phyloP scores from a whole-genome alignment of 2,888 invertebrate genomes.

The Tetragonula carbonaria region DNA sequence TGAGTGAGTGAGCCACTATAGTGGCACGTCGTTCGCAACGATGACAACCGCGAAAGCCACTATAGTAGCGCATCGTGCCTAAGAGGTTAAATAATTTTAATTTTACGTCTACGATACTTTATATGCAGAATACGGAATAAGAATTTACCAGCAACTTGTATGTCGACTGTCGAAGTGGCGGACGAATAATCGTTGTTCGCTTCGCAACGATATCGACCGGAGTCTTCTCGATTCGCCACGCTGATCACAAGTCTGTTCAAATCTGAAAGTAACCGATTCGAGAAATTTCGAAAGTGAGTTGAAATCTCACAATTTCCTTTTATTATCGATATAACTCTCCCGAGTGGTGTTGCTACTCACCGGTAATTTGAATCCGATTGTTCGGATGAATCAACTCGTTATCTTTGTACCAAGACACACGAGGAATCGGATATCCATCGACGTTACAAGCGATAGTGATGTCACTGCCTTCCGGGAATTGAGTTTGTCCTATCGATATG shows the following conservation, averaged over 20 bases:
- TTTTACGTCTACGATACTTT: not conserved
- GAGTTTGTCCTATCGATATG: slow-evolving; percentile 86
- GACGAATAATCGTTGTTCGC: slow-evolving; percentile 91
- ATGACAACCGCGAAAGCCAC: too few relatives aligned
- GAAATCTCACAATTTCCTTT: too few relatives aligned
- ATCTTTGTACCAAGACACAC: slow-evolving; percentile 93
- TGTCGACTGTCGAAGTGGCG: slow-evolving; percentile 87
- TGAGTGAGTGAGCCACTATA: too few relatives aligned
- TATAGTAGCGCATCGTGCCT: too few relatives aligned
- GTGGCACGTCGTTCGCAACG: too few relatives aligned
- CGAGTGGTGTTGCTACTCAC: slow-evolving; percentile 82
- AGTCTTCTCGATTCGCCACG: slow-evolving; percentile 88
- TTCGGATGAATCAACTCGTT: slow-evolving; percentile 85
- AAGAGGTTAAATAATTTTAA: not conserved
- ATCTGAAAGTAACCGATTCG: slow-evolving; percentile 82
- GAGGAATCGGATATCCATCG: slow-evolving; percentile 91
- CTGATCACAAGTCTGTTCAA: slow-evolving; percentile 89
- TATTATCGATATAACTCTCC: too few relatives aligned
- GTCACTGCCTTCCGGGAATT: slow-evolving; percentile 88
- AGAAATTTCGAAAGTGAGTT: not conserved
- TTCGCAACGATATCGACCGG: slow-evolving; percentile 93
- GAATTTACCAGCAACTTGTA: slow-evolving; percentile 90
- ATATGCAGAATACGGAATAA: not conserved
- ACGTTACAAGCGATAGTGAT: slow-evolving; percentile 90
- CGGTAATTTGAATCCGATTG: slow-evolving; percentile 88